Conservation (phyloP, 23 tunicate genomes). For the Halocynthia roretzi region DNA sequence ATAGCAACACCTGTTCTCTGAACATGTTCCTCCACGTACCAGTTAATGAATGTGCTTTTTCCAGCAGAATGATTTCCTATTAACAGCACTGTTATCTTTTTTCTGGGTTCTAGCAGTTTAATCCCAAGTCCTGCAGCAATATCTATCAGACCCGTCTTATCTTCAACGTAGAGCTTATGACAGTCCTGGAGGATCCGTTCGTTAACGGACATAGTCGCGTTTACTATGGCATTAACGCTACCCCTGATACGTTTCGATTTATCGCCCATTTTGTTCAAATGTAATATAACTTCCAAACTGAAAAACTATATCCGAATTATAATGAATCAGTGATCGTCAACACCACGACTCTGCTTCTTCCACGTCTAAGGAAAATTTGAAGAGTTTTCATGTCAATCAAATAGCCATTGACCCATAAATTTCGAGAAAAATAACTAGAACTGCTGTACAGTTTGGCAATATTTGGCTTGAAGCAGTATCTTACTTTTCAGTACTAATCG, state of each 20-base stretch:
- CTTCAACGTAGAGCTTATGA: conserved; percentile 72
- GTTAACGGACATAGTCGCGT: conserved; percentile 38
- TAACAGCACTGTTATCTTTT: conserved; percentile 92
- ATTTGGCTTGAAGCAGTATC: no score
- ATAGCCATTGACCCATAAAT: no score
- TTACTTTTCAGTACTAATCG: no score
- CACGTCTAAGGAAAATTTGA: no score
- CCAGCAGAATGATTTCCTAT: conserved; percentile 99
- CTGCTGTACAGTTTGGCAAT: no score
- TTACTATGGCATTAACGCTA: conserved; percentile 1
- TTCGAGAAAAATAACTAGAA: no score
- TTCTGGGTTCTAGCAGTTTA: conserved; percentile 81
- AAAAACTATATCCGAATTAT: no score
- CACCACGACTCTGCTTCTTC: no score
- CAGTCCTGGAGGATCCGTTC: conserved; percentile 91
- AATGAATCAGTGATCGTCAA: no score
- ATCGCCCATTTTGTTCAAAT: conserved; percentile 7
- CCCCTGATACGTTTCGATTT: conserved; percentile 8
- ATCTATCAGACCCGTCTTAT: conserved; percentile 69
- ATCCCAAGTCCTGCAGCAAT: conserved; percentile 78
- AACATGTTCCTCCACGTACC: conserved; percentile 93
- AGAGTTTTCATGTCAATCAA: no score
- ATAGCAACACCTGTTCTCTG: conserved; percentile 98
- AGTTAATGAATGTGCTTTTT: conserved; percentile 90
- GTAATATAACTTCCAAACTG: no score